Evolutionary conservation across 2,113 vertebrate species (phyloP).

Genomic region (Tupaia tana): DNA sequence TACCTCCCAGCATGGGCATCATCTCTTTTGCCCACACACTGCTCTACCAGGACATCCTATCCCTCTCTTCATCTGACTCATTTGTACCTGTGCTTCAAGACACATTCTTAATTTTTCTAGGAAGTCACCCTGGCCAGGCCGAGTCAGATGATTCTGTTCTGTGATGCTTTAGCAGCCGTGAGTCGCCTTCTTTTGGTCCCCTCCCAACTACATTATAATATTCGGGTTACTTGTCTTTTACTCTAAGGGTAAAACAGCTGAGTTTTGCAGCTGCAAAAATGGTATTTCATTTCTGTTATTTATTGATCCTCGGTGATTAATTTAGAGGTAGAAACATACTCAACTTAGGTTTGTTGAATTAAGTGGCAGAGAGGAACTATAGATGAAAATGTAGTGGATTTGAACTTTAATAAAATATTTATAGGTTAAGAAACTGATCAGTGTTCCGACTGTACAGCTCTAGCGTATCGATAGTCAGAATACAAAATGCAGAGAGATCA

Average conservation of each 20-base stretch:
- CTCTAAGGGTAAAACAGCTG: not conserved
- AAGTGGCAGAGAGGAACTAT: not conserved
- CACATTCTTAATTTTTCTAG: not conserved
- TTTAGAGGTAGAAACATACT: not conserved
- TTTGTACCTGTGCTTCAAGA: not conserved
- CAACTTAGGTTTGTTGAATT: not conserved
- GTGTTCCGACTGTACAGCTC: not conserved
- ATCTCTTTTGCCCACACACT: not conserved
- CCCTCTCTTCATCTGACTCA: not conserved
- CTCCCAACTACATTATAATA: not conserved
- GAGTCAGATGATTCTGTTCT: not conserved
- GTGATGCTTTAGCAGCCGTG: not conserved
- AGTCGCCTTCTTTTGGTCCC: not conserved
- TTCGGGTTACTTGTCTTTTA: not conserved
- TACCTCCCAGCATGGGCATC: not conserved
- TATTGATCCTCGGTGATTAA: not conserved
- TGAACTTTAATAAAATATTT: not conserved
- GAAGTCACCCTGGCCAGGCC: not conserved
- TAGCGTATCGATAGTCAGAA: not conserved
- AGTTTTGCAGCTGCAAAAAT: not conserved
- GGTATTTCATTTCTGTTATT: not conserved
- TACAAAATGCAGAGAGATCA: not conserved
- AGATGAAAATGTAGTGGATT: constrained; percentile 7
- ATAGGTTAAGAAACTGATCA: not conserved
- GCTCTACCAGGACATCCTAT: not conserved